phyloP scores from a whole-genome alignment of 2,797 vertebrate species.

The Arremon aurantiirostris region DNA sequence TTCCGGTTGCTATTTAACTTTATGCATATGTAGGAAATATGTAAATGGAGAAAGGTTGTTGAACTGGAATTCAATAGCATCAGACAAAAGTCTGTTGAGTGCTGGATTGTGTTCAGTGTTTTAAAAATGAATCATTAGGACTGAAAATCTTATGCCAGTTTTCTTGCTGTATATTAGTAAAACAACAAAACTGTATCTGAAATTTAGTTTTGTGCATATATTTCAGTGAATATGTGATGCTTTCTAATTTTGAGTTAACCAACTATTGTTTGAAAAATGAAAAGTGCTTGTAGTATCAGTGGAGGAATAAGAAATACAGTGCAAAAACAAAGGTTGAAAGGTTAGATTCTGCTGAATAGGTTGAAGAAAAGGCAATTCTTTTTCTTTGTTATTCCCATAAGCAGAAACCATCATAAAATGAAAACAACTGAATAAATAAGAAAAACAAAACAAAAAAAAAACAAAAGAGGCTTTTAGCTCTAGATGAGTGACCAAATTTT shows the following conservation, averaged over 20 bases:
- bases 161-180: background rate
- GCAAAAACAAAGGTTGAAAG: background rate
- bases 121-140: background rate
- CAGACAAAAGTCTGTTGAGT: background rate
- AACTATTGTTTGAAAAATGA: background rate
- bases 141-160: background rate
- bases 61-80: background rate
- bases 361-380: background rate
- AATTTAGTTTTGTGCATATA: background rate
- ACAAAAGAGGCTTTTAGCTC: background rate
- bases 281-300: background rate
- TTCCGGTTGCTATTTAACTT: constrained; percentile 48
- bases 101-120: background rate
- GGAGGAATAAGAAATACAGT: background rate
- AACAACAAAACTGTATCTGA: background rate
- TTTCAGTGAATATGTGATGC: background rate
- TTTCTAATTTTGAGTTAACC: background rate
- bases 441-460: background rate
- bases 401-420: background rate
- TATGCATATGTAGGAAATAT: background rate
- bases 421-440: background rate
- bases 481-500: background rate
- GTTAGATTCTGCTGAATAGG: background rate
- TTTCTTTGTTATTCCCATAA: background rate
- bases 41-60: background rate